Conservation (phyloP, 2,113 vertebrate genomes). For the Nicator chloris region DNA sequence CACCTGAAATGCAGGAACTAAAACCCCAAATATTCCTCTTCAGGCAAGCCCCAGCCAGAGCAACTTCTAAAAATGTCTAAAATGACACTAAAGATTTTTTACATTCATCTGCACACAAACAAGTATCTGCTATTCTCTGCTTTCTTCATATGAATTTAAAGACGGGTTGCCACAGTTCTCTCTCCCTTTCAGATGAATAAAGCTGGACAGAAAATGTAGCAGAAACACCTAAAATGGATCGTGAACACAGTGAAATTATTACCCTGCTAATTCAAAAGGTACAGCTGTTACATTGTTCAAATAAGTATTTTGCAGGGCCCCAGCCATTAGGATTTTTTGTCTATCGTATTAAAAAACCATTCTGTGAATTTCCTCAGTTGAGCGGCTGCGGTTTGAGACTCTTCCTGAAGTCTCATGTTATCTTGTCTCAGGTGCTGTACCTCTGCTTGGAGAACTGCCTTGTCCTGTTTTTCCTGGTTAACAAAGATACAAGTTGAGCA, state of each 20-base stretch:
- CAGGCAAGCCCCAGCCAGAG: slow-evolving; percentile 53
- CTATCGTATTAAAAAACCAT: slow-evolving; percentile 94
- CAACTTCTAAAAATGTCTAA: slow-evolving; percentile 66
- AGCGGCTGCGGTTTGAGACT: slow-evolving; percentile 90
- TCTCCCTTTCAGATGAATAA: slow-evolving; percentile 38
- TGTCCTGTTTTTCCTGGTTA: slow-evolving; percentile 94
- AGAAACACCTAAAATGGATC: slow-evolving; percentile 56
- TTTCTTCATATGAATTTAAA: slow-evolving; percentile 23
- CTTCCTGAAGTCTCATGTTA: slow-evolving; percentile 95
- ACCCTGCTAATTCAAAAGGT: slow-evolving; percentile 28
- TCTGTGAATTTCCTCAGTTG: slow-evolving; percentile 96
- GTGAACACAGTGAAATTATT: slow-evolving; percentile 60
- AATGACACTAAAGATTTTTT: slow-evolving; percentile 65
- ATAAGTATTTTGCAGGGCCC: neutral
- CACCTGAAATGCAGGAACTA: slow-evolving; percentile 55
- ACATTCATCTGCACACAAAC: slow-evolving; percentile 82
- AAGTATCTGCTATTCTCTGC: slow-evolving; percentile 42
- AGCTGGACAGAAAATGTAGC: slow-evolving; percentile 35
- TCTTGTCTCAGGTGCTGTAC: slow-evolving; percentile 93
- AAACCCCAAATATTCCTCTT: slow-evolving; percentile 27
- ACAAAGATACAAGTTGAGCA: neutral
- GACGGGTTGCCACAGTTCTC: neutral
- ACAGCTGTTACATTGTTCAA: neutral
- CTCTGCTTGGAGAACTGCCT: slow-evolving; percentile 93
- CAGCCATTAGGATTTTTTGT: slow-evolving; percentile 83